Conservation (phyloP, 2,888 invertebrate species). For the Cosmia pyralina region DNA sequence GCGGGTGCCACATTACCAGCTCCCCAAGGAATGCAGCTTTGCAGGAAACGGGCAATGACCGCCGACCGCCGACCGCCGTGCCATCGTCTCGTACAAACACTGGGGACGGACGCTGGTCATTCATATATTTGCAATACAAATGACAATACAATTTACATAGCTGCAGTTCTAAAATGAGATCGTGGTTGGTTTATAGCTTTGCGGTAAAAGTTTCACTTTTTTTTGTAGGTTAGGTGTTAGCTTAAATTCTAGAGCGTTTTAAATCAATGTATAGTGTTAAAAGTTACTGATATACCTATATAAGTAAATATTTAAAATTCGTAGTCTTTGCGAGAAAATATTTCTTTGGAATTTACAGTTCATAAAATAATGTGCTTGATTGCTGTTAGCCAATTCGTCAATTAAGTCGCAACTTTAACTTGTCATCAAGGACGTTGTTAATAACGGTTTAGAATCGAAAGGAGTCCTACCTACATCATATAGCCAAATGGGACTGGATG, state of each 20-base stretch:
- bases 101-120: slow-evolving; percentile 40
- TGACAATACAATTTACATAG: slow-evolving; percentile 43
- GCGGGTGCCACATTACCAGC: slow-evolving; percentile 63
- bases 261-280: not conserved
- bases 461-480: not conserved
- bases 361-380: slow-evolving; percentile 2
- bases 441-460: slow-evolving; percentile 25
- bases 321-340: not conserved
- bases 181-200: not conserved
- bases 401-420: slow-evolving; percentile 31
- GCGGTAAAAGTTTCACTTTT: slow-evolving; percentile 15
- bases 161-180: slow-evolving; percentile 27
- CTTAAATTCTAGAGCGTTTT: slow-evolving; percentile 1
- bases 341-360: slow-evolving; percentile 16
- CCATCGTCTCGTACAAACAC: slow-evolving; percentile 27
- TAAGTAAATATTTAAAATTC: too few species aligned
- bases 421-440: slow-evolving; percentile 43
- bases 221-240: not conserved
- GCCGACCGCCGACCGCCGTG: slow-evolving; percentile 41
- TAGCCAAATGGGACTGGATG: not conserved
- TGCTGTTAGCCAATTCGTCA: slow-evolving; percentile 18
- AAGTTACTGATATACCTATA: not conserved
- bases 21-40: slow-evolving; percentile 83
- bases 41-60: slow-evolving; percentile 80
- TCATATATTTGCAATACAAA: slow-evolving; percentile 64